These are phyloP conservation scores for Acrobasis consociella DNA, from an alignment of 2,888 invertebrate species.

Conservation along the genomic window DNA sequence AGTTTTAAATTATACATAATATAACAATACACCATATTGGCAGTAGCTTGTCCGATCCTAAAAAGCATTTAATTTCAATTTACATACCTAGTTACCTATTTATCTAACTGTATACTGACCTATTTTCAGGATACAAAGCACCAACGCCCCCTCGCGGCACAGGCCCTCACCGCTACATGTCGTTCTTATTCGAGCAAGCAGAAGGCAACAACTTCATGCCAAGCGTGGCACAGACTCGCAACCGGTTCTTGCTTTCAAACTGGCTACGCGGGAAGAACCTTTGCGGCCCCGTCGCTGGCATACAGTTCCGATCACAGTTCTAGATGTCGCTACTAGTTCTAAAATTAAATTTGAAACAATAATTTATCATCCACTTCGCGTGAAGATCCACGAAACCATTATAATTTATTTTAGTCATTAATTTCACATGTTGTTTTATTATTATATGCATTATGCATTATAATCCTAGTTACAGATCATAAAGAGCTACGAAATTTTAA, in stretches of 20 bases:
- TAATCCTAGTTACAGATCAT: too few species aligned
- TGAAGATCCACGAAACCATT: background rate
- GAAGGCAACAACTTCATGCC: constrained; percentile 75
- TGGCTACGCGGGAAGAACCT: constrained; percentile 72
- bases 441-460: too few species aligned
- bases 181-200: constrained; percentile 67
- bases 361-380: background rate
- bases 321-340: constrained; percentile 56
- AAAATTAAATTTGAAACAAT: constrained; percentile 1
- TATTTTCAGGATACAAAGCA: constrained; percentile 64
- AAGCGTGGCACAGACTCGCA: constrained; percentile 57
- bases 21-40: too few species aligned
- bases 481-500: too few species aligned
- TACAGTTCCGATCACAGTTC: constrained; percentile 63
- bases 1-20: too few species aligned
- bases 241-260: constrained; percentile 60
- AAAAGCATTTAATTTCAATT: too few species aligned
- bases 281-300: constrained; percentile 70
- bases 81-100: too few species aligned
- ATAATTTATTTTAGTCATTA: background rate
- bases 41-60: too few species aligned
- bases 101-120: background rate
- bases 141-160: constrained; percentile 75
- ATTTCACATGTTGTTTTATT: background rate
- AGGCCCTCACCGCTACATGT: constrained; percentile 72